Percentiles rank a stretch among this genome's conserved stretches.
These are phyloP conservation scores for Sciurus niger DNA, from an alignment of 2,113 vertebrate species.

Conservation along the genomic window DNA sequence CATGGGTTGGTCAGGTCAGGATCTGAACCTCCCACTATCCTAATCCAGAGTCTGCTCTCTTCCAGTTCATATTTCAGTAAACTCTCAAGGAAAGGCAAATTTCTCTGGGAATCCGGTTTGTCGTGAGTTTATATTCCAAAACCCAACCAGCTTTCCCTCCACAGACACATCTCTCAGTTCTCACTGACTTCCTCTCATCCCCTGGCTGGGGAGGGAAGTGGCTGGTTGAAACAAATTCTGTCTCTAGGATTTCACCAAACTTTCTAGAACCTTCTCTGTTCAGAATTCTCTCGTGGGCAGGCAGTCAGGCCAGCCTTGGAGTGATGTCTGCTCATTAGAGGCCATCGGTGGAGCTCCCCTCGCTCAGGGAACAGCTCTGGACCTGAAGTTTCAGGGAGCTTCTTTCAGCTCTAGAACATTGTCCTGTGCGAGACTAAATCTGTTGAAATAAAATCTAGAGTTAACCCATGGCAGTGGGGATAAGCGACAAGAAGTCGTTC, in stretches of 20 bases:
- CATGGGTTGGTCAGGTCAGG: neutral
- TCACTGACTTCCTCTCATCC: neutral
- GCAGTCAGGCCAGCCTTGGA: neutral
- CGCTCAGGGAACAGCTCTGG: neutral
- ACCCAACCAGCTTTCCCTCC: neutral
- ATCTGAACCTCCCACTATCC: neutral
- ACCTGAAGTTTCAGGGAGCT: no score
- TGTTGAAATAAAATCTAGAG: neutral
- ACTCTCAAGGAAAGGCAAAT: neutral
- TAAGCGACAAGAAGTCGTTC: neutral
- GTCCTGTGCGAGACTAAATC: neutral
- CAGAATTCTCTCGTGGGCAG: neutral
- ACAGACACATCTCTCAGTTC: fast-evolving
- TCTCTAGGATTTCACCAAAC: neutral
- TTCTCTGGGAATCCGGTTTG: neutral
- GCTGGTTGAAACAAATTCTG: neutral
- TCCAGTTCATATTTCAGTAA: neutral
- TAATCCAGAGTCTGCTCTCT: neutral
- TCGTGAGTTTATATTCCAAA: neutral
- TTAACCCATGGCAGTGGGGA: neutral
- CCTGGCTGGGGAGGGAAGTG: neutral
- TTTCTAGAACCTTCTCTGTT: neutral
- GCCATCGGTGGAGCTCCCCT: fast-evolving
- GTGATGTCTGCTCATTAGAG: neutral
- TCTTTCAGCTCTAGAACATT: neutral